Conservation (phyloP, 2,888 invertebrate genomes). For the Mongoloraphidia duomilia region DNA sequence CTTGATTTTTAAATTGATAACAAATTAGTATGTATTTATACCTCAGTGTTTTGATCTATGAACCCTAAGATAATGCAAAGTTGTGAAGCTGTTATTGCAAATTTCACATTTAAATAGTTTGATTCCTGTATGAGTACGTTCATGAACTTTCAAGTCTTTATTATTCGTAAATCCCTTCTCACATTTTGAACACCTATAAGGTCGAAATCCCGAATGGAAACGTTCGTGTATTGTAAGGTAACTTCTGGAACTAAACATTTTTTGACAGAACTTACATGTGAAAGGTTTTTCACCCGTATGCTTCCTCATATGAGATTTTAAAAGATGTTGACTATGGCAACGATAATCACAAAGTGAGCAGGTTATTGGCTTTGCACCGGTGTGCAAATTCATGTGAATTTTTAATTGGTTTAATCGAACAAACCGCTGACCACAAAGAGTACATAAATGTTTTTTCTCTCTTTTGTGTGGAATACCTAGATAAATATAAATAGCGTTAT, state of each 20-base stretch:
- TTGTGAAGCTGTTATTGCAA: conserved; percentile 8
- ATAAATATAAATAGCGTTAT: too few relatives aligned
- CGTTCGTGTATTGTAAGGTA: conserved; percentile 7
- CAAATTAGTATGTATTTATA: too few relatives aligned
- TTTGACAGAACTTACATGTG: conserved; percentile 5
- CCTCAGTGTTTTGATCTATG: conserved; percentile 6
- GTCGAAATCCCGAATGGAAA: conserved; percentile 6
- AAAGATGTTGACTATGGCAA: conserved; percentile 6
- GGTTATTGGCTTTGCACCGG: conserved; percentile 6
- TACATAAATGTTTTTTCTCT: conserved; percentile 7
- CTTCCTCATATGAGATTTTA: conserved; percentile 5
- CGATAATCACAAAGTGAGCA: conserved; percentile 7
- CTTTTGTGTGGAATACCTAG: neutral
- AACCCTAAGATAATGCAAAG: conserved; percentile 7
- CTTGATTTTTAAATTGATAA: too few relatives aligned
- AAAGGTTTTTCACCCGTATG: conserved; percentile 5
- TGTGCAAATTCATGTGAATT: conserved; percentile 6
- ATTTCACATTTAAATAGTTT: conserved; percentile 6
- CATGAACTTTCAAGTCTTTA: conserved; percentile 4
- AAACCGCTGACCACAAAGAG: conserved; percentile 7
- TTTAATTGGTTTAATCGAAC: conserved; percentile 5
- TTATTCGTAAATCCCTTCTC: conserved; percentile 7
- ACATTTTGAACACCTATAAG: conserved; percentile 6
- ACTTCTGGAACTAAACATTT: conserved; percentile 4
- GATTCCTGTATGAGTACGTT: conserved; percentile 6